Base-by-base conservation (phyloP, 2,113 vertebrate genomes). In the Ptilonorhynchus violaceus region DNA sequence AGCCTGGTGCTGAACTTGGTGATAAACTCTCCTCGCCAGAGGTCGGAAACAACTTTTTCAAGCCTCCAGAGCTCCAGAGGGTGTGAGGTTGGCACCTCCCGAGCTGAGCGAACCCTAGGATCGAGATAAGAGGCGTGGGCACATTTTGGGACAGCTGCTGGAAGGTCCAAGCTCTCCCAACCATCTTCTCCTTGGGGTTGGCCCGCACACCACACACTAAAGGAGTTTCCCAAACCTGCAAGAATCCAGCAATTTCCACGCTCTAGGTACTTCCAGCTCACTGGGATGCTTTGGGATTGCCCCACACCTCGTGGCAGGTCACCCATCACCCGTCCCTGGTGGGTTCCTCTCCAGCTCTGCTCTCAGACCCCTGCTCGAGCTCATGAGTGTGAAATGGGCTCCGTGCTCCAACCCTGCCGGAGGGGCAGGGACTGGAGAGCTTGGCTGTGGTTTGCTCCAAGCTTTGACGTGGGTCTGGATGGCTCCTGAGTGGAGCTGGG, bases 11-110 rank as follows among this genome's bases (percentile, higher is more conserved):
- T 96, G 87, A 89, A 46, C 68, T 49, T 78, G 19, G 13, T 17
- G 67, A 87, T 83, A 81, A 96, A 78, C 85, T 85, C 41, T 69
- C 68, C 88, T 39, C 77, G 18, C 37, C 35, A 93, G 33, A 60
- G 79, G 24, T 6, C 75, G 66, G 76, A 69, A 94, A 83, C 10
- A n/a, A 73, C 58, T 70, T 85, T 47, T 53, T 23, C 52, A 81
- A 93, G 35, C 69, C 66, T 53, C 1, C 0, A 68, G 42, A 50
- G 50, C 17, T 42, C 31, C 19, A 9, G 30, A 44, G 64, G 72
- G 82, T 35, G 70, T 70, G 31, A 83, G 73, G 7, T 3, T 81
- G 91, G 88, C 50, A 63, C 33, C 49, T 31, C 55, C 27, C 0
- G 6, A 63, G 63, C 33, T 60, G 41, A 66, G 7, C 19, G 81